Base-by-base conservation (phyloP, 2,888 invertebrate genomes). In the Agrochola litura region DNA sequence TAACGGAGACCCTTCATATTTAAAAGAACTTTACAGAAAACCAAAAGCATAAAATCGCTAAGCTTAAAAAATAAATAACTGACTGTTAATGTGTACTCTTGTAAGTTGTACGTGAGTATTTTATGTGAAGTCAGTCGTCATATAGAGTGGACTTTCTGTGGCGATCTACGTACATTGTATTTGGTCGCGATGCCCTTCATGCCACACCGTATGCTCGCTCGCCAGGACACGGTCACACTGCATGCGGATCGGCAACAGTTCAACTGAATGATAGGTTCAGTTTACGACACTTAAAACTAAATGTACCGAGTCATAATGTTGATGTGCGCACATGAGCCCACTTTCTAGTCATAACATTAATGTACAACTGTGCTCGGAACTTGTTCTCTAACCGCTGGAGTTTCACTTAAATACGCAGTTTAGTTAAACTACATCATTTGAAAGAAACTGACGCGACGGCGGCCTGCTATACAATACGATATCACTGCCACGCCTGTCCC, bases 361-460 rank as follows among this genome's bases (percentile, higher is more conserved):
- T n/a, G 63, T 67, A 30, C 60, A 56, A 77, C 61, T 72, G 46
- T 54, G 41, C n/a, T 72, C 25, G 46, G 54, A 69, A 65, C 85
- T 63, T 52, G 85, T 69, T 76, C 71, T 73, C 65, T 54, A 64
- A 63, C 60, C 63, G 10, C 41, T 9, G n/a, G 30, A 85, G 68
- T 83, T 83, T 85, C 86, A 66, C 86, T 75, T 76, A 83, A 86
- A 72, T 19, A 63, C 52, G 19, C 64, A 63, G 54, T 83, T 83
- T 79, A 73, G 60, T 66, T 82, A 82, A 85, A 82, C 63, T 73
- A 82, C 65, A 73, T 82, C 43, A 75, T 82, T 85, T 76, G 37
- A 52, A 76, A 72, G 72, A 80, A 75, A 69, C 56, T n/a, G 16
- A 25, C 30, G n/a, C 46, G n/a, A 6, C 46, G 49, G 25, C 65